Evolutionary conservation across 2,797 vertebrate genomes (phyloP).

Genomic region (Tamandua tetradactyla): DNA sequence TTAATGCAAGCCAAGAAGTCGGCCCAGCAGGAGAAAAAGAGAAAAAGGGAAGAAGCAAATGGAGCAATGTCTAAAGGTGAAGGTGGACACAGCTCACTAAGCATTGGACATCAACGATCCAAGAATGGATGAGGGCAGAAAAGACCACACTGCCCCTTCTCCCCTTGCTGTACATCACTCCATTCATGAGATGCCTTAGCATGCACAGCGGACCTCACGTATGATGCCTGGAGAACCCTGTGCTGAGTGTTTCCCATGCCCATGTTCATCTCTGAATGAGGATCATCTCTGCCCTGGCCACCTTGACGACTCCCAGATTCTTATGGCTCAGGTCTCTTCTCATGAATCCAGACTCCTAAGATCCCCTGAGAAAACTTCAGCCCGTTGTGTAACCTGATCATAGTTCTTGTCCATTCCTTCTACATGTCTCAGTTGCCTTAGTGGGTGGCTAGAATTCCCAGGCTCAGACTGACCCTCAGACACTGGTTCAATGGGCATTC

Average conservation of each 20-base stretch:
- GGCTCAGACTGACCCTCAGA: not conserved
- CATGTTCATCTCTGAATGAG: no score
- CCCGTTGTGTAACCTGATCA: not conserved
- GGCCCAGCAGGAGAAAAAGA: not conserved
- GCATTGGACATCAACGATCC: not conserved
- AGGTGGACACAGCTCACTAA: not conserved
- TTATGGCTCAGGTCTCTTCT: not conserved
- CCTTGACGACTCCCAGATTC: not conserved
- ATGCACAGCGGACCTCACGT: not conserved
- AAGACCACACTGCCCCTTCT: not conserved
- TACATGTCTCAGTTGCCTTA: not conserved
- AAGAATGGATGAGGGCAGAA: no score
- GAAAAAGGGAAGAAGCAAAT: not conserved
- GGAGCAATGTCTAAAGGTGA: not conserved
- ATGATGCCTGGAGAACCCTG: not conserved
- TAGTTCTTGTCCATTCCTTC: not conserved
- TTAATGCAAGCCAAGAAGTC: not conserved
- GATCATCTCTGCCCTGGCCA: no score
- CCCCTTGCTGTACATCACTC: not conserved
- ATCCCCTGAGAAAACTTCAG: no score
- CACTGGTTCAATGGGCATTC: not conserved
- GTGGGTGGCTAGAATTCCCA: no score
- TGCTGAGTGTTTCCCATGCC: not conserved
- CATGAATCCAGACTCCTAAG: not conserved
- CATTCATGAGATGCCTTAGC: not conserved